A percentile compares a stretch with the other conserved stretches of the same genome.
phyloP scores from a whole-genome alignment of 1,140 invertebrate species.

The Ruditapes philippinarum region DNA sequence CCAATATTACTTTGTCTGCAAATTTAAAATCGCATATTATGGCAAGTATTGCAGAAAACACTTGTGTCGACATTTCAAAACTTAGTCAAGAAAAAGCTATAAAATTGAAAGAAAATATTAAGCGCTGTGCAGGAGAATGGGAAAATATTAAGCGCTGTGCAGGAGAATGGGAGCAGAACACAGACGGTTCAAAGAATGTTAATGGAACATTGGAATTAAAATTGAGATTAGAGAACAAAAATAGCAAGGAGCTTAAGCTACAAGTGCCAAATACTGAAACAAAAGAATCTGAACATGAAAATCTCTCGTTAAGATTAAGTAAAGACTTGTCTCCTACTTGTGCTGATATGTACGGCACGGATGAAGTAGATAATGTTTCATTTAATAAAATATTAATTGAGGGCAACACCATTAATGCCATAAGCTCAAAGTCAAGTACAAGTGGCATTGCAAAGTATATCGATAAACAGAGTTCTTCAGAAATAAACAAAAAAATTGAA shows the following conservation, averaged over 20 bases:
- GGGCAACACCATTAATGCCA: background rate
- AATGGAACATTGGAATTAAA: background rate
- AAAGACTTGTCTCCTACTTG: constrained; percentile 52
- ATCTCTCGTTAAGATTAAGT: background rate
- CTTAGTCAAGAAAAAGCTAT: background rate
- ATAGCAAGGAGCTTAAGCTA: background rate
- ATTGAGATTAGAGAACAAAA: background rate
- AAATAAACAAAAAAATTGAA: background rate
- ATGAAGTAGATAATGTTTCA: constrained; percentile 52
- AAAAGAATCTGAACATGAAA: background rate
- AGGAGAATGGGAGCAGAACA: background rate
- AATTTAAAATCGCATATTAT: constrained; percentile 16
- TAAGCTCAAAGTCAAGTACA: background rate
- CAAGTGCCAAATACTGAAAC: background rate
- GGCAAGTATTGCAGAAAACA: background rate
- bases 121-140: background rate
- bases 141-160: background rate
- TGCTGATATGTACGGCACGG: constrained; percentile 54
- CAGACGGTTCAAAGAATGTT: background rate
- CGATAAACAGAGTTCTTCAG: background rate
- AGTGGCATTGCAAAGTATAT: background rate
- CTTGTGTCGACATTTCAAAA: background rate
- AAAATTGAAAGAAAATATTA: background rate
- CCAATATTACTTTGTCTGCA: background rate
- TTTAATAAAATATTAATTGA: constrained; percentile 6